Evolutionary conservation across 30 jellyfish, hydroid and myxozoan genomes (phyloP).

Genomic region (Aurelia aurita): DNA sequence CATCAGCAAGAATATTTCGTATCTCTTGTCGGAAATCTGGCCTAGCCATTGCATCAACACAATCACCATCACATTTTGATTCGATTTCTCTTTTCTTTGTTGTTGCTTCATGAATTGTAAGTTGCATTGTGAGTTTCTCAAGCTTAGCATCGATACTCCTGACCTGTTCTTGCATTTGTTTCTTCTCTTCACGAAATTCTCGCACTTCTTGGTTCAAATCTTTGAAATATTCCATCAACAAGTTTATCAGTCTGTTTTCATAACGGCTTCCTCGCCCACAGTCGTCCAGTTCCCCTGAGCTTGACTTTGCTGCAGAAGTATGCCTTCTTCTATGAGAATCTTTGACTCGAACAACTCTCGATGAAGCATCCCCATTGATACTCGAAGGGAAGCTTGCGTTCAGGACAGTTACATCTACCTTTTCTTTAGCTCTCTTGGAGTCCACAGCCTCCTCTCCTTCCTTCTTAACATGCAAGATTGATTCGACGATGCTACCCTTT

Average conservation of each 20-base stretch:
- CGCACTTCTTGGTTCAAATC: constrained; percentile 88
- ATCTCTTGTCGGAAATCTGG: constrained; percentile 73
- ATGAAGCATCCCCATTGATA: background rate
- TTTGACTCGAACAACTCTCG: no score
- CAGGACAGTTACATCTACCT: background rate
- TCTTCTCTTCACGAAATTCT: constrained; percentile 81
- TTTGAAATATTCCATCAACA: constrained; percentile 86
- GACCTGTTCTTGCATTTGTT: constrained; percentile 61
- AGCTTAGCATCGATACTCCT: constrained; percentile 36
- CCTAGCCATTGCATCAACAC: background rate
- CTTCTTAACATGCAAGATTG: background rate
- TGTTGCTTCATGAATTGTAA: constrained; percentile 25
- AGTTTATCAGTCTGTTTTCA: constrained; percentile 59
- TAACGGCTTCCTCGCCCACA: background rate
- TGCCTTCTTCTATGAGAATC: background rate
- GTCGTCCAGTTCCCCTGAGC: background rate
- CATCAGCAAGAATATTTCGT: constrained; percentile 75
- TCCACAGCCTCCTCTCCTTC: background rate
- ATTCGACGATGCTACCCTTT: no score
- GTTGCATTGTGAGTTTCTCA: constrained; percentile 30
- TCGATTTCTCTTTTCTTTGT: constrained; percentile 34
- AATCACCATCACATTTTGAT: background rate
- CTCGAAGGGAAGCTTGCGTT: constrained; percentile 1
- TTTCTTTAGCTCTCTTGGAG: background rate
- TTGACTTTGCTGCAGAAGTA: background rate